Percentiles rank a stretch among this genome's conserved stretches.
Evolutionary conservation across 2,113 vertebrate genomes (phyloP).

Genomic region (Corythaixoides concolor): DNA sequence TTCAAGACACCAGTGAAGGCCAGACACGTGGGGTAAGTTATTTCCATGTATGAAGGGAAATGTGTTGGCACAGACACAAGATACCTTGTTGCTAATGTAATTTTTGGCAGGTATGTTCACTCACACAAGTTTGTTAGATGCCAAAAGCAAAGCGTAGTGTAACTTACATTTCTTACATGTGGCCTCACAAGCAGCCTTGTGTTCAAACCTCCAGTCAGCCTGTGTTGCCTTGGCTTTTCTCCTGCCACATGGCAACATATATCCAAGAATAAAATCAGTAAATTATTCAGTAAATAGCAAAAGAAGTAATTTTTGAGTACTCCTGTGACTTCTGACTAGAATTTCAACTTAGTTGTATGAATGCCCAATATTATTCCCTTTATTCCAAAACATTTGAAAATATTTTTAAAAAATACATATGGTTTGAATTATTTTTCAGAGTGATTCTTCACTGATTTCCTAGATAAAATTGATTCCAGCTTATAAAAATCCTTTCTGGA

Average conservation of each 20-base stretch:
- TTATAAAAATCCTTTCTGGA: conserved; percentile 29
- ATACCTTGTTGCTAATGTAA: conserved; percentile 44
- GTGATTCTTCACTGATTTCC: background rate
- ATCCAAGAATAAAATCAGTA: background rate
- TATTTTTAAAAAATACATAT: background rate
- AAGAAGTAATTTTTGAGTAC: background rate
- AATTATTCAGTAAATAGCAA: background rate
- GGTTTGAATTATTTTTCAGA: background rate
- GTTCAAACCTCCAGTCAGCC: background rate
- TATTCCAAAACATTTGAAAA: background rate
- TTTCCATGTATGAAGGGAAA: conserved; percentile 33
- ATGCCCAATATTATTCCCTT: background rate
- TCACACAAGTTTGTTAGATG: background rate
- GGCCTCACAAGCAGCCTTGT: background rate
- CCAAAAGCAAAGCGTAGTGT: background rate
- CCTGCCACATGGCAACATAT: background rate
- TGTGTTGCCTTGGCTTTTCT: background rate
- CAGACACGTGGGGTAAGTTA: background rate
- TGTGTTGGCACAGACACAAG: conserved; percentile 1
- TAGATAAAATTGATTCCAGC: background rate
- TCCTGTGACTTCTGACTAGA: background rate
- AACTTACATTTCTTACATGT: conserved; percentile 5
- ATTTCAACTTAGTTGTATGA: background rate
- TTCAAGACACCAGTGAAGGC: background rate
- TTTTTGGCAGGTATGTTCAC: conserved; percentile 39